phyloP scores from a whole-genome alignment of 2,113 vertebrate genomes.

The Hemiprocne comata region DNA sequence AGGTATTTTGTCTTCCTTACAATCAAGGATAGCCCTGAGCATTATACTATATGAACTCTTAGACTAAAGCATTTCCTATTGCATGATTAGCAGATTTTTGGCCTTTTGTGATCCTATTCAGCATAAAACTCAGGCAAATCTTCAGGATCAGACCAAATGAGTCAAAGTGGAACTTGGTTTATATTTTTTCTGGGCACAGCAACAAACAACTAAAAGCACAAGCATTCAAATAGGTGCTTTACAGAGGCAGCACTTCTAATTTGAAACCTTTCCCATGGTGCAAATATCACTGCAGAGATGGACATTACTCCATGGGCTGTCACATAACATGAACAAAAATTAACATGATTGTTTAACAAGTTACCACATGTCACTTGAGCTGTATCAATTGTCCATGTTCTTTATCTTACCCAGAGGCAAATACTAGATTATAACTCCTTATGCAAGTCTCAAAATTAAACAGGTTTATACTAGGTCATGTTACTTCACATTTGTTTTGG shows the following conservation, averaged over 20 bases:
- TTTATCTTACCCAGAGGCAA: neutral
- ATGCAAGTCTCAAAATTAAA: neutral
- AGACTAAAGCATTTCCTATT: neutral
- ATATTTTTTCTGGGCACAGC: neutral
- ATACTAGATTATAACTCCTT: neutral
- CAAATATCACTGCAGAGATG: neutral
- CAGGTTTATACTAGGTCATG: neutral
- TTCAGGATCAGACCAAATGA: neutral
- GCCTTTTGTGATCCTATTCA: neutral
- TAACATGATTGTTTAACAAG: neutral
- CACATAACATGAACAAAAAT: conserved; percentile 35
- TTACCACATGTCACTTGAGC: neutral
- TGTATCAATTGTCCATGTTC: neutral
- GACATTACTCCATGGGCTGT: neutral
- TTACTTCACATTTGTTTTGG: neutral
- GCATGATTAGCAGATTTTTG: neutral
- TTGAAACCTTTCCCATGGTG: neutral
- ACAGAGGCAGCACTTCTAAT: neutral
- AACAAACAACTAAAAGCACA: neutral
- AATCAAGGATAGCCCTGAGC: neutral
- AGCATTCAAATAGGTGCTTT: neutral
- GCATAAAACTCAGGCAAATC: neutral
- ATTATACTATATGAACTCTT: neutral
- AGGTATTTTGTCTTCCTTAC: neutral
- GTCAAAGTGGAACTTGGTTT: neutral